Evolutionary conservation across 2,888 invertebrate genomes (phyloP).

Genomic region (Apamea monoglypha): DNA sequence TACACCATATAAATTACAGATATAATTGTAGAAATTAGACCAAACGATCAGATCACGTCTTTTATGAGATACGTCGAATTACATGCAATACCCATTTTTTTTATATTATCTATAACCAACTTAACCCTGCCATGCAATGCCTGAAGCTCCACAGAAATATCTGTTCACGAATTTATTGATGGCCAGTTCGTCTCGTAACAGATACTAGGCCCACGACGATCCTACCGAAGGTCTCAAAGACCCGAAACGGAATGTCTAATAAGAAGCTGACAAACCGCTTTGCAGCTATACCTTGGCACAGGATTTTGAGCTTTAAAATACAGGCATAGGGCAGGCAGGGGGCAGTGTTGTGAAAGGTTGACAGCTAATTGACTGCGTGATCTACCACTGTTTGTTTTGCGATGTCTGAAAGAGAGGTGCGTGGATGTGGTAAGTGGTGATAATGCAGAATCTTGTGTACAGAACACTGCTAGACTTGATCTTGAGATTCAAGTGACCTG

Average conservation of each 20-base stretch:
- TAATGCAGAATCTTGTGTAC: background rate
- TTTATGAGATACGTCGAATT: no score
- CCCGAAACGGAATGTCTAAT: slow-evolving; percentile 73
- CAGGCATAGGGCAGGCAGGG: slow-evolving; percentile 49
- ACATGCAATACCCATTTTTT: no score
- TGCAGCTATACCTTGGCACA: slow-evolving; percentile 36
- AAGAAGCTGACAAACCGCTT: slow-evolving; percentile 70
- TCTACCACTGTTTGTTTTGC: slow-evolving; percentile 69
- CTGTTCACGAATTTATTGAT: slow-evolving; percentile 35
- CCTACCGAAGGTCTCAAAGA: slow-evolving; percentile 52
- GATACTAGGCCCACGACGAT: slow-evolving; percentile 33
- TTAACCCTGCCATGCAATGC: background rate
- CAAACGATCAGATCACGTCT: no score
- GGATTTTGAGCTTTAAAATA: slow-evolving; percentile 51
- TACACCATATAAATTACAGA: no score
- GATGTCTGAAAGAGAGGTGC: slow-evolving; percentile 64
- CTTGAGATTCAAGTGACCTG: no score
- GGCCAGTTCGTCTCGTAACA: slow-evolving; percentile 23
- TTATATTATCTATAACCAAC: no score
- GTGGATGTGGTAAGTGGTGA: slow-evolving; percentile 44
- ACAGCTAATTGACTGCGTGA: slow-evolving; percentile 70
- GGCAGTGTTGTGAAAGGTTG: slow-evolving; percentile 28
- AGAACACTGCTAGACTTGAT: no score
- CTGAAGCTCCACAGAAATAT: background rate
- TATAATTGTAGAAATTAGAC: no score